Percentiles rank a stretch among this genome's conserved stretches.
phyloP scores from a whole-genome alignment of 1,140 invertebrate genomes.

The Charaxes varanes region DNA sequence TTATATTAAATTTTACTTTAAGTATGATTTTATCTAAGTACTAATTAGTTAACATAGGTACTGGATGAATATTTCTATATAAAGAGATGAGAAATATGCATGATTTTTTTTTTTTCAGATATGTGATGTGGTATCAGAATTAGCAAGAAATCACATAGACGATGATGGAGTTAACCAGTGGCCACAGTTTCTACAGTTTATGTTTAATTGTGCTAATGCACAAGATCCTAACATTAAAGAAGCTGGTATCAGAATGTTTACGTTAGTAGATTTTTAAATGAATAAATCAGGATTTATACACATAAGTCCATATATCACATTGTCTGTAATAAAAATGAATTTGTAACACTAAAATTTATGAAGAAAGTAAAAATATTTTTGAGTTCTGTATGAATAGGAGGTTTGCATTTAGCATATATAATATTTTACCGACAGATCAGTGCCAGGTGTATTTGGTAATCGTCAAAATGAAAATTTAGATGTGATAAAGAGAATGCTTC shows the following conservation, averaged over 20 bases:
- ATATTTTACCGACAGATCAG: conserved; percentile 78
- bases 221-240: conserved; percentile 90
- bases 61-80: no score
- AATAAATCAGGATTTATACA: conserved; percentile 4
- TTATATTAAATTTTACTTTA: no score
- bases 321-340: no score
- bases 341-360: no score
- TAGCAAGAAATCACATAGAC: conserved; percentile 96
- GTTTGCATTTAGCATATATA: no score
- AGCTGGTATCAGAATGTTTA: conserved; percentile 94
- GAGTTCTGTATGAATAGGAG: no score
- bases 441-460: conserved; percentile 97
- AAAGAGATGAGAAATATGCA: no score
- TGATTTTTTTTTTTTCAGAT: conserved; percentile 63
- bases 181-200: conserved; percentile 97
- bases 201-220: conserved; percentile 95
- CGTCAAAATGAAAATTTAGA: conserved; percentile 93
- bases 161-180: conserved; percentile 97
- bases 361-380: no score
- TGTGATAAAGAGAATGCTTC: conserved; percentile 96
- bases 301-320: no score
- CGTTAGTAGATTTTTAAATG: conserved; percentile 75
- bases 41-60: no score
- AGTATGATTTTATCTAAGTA: no score
- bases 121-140: conserved; percentile 95